phyloP scores from a whole-genome alignment of 2,113 vertebrate genomes.

The Dipodomys spectabilis region DNA sequence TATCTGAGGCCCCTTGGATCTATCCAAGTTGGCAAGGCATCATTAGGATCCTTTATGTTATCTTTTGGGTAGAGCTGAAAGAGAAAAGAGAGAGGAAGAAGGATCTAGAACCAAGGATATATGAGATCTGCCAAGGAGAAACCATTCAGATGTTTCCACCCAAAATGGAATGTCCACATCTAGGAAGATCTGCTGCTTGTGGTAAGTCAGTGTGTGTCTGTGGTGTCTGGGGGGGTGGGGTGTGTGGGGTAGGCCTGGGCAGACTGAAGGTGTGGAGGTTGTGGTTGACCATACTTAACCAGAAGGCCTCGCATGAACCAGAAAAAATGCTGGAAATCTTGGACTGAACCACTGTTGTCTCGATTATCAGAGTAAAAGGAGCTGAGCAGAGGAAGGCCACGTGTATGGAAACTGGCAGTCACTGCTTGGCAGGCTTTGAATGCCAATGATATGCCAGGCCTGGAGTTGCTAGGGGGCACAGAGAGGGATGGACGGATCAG shows the following conservation, averaged over 20 bases:
- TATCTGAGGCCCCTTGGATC: neutral
- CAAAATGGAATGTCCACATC: slow-evolving; percentile 1
- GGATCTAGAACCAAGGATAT: neutral
- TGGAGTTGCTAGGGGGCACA: neutral
- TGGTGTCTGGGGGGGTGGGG: no score
- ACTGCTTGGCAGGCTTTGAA: neutral
- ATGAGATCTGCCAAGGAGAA: neutral
- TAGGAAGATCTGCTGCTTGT: neutral
- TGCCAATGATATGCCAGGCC: neutral
- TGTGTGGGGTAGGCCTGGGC: neutral
- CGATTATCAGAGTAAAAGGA: neutral
- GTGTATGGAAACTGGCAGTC: neutral
- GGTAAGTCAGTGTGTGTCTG: neutral
- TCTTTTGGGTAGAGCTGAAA: neutral
- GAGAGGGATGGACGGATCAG: neutral
- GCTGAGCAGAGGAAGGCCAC: no score
- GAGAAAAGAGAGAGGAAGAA: neutral
- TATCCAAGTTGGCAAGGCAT: neutral
- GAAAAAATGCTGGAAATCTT: neutral
- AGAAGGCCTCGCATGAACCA: neutral
- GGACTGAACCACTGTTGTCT: neutral
- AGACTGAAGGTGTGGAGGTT: neutral
- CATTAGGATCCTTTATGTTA: neutral
- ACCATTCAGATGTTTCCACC: neutral
- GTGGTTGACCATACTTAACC: neutral